Evolutionary conservation across 2,113 vertebrate genomes (phyloP), one percentile per base, ranked within the genome.

Genomic region (Lagopus muta): DNA sequence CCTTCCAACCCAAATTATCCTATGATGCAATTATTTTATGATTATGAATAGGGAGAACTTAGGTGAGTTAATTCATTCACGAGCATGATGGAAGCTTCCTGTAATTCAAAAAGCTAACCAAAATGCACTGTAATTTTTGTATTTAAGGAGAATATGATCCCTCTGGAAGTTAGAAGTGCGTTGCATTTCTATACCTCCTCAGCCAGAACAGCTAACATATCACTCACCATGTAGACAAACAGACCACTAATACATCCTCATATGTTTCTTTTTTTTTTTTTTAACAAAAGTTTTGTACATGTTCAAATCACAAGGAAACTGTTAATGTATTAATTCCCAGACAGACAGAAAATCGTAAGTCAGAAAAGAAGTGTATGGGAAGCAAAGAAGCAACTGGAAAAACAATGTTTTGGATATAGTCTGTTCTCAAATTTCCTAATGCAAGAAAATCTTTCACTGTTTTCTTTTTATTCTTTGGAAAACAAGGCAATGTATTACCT

Each of bases 1-100:
- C 21, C 11, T 50, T 50, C 22, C 48, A 50, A 50, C 48, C 22
- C 48, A 50, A 50, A 50, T 22, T 22, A 50, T 50, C 22, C 48
- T 24, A 50, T 50, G 48, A 50, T 50, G 48, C 48, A 50, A 13
- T 50, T 50, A 24, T 50, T 50, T 50, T 24, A 24, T 50, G 48
- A 50, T 22, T 50, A 50, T 7, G 48, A 24, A 24, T 24, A 50
- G 12, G 22, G 22, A 42, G 8, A 24, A 71, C 5, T 40, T 55
- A 6, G 0, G 1, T 8, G 36, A 5, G 32, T 64, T 38, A 57
- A 10, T 45, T 54, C 22, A 61, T 43, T 48, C 17, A 28, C n/a
- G 0, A 82, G 34, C 25, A 1, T 38, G 36, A 43, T 10, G 13
- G 32, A 78, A 66, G 10, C 11, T 14, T 48, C 11, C 13, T 20